Percentiles rank a stretch among this genome's conserved stretches.
phyloP scores from a whole-genome alignment of 2,888 invertebrate species.

The Norana najaformis region DNA sequence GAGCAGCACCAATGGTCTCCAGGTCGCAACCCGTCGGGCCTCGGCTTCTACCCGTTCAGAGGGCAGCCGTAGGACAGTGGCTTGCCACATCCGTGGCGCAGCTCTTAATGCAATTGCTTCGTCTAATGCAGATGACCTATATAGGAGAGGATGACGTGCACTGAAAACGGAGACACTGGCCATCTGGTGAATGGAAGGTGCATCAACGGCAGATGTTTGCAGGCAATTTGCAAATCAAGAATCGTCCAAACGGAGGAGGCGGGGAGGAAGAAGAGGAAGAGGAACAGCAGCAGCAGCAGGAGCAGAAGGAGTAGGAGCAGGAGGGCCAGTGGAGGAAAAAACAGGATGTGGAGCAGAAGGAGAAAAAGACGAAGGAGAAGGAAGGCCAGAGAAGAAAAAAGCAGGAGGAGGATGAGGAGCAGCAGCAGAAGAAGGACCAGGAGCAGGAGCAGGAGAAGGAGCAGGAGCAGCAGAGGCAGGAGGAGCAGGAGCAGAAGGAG shows the following conservation, averaged over 20 bases:
- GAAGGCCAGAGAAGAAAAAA: no score
- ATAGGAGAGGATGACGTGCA: background rate
- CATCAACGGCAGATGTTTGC: background rate
- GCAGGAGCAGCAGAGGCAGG: no score
- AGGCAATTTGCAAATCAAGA: background rate
- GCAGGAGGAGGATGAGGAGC: no score
- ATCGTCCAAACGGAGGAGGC: background rate
- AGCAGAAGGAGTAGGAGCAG: background rate
- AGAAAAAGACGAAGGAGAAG: background rate
- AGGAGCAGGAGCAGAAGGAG: no score
- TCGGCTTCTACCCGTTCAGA: background rate
- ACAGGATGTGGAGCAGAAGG: background rate
- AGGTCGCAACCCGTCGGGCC: background rate
- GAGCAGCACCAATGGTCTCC: background rate
- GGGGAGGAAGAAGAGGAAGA: background rate
- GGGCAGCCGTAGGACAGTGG: no score
- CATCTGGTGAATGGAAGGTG: slow-evolving; percentile 5
- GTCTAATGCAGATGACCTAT: background rate
- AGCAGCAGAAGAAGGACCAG: no score
- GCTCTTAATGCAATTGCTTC: background rate
- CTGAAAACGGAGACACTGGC: background rate
- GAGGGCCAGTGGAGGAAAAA: background rate
- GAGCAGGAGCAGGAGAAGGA: no score
- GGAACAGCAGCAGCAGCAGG: no score
- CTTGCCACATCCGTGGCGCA: no score